Conservation (phyloP, 2,797 vertebrate genomes). For the Sebastes diploproa region DNA sequence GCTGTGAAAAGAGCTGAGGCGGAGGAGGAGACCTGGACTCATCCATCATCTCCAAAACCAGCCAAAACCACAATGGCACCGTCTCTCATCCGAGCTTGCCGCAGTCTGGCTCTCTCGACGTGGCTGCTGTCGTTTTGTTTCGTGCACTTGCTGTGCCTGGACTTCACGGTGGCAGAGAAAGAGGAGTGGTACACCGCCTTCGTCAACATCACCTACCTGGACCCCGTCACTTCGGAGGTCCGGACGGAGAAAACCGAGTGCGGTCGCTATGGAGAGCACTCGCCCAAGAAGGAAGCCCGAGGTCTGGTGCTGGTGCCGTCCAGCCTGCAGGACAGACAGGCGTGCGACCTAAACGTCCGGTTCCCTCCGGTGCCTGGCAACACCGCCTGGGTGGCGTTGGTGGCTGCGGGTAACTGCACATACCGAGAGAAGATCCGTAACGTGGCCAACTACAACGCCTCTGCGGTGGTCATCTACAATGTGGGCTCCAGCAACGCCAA, state of each 20-base stretch:
- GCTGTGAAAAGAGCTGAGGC: background rate
- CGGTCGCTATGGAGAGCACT: conserved; percentile 96
- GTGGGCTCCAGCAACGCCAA: conserved; percentile 88
- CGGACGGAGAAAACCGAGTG: conserved; percentile 93
- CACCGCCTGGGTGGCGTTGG: conserved; percentile 91
- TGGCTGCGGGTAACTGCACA: conserved; percentile 92
- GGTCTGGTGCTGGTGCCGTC: conserved; percentile 88
- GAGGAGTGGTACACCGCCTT: conserved; percentile 99
- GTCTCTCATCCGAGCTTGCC: conserved; percentile 92
- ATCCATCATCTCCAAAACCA: conserved; percentile 37
- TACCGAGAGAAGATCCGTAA: conserved; percentile 92
- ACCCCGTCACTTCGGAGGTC: conserved; percentile 85
- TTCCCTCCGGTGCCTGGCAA: conserved; percentile 81
- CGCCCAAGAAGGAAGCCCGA: conserved; percentile 91
- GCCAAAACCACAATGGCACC: conserved; percentile 80
- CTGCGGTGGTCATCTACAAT: conserved; percentile 95
- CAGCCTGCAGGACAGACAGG: conserved; percentile 84
- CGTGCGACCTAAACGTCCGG: conserved; percentile 87
- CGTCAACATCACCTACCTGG: conserved; percentile 95
- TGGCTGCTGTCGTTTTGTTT: conserved; percentile 97
- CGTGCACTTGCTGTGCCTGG: conserved; percentile 95
- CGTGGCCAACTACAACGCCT: conserved; percentile 90
- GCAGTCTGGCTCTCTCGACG: conserved; percentile 96
- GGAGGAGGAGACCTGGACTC: conserved; percentile 28
- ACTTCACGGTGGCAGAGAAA: conserved; percentile 97